Percentiles rank a stretch among this genome's conserved stretches.
These are phyloP conservation scores for Calidris pugnax DNA, from an alignment of 2,113 vertebrate species.

Conservation along the genomic window DNA sequence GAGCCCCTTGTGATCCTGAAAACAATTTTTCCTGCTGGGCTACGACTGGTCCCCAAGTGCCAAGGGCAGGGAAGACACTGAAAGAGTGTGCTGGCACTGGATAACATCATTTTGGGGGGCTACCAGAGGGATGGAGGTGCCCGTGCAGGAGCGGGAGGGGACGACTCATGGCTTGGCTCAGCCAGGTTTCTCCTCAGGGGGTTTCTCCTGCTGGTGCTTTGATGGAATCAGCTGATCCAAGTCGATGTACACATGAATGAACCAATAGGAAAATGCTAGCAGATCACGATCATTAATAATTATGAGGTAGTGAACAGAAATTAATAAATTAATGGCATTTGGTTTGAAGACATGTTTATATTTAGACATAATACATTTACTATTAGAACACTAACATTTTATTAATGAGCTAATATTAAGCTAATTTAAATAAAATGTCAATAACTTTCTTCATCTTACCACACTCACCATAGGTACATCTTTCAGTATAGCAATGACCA, in stretches of 20 bases:
- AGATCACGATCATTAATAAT: neutral
- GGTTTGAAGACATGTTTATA: neutral
- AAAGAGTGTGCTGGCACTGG: fast-evolving
- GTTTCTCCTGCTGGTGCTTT: neutral
- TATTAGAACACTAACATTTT: neutral
- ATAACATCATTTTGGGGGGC: neutral
- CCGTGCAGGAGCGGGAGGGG: neutral
- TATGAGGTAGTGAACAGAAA: neutral
- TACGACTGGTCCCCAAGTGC: fast-evolving
- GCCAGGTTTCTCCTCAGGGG: no score
- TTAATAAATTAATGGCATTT: neutral
- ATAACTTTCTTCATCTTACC: neutral
- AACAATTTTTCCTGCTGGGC: neutral
- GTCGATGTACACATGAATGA: neutral
- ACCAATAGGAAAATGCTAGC: neutral
- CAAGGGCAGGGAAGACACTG: fast-evolving
- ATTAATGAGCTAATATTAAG: neutral
- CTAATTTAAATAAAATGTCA: neutral
- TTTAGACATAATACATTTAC: neutral
- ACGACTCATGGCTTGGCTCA: fast-evolving
- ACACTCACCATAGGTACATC: fast-evolving
- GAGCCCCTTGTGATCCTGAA: neutral
- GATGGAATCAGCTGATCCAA: neutral
- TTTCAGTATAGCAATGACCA: neutral
- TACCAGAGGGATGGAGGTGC: neutral